A percentile compares a stretch with the other conserved stretches of the same genome.
phyloP scores from a whole-genome alignment of 2,888 invertebrate species.

The Ichneumon xanthorius region DNA sequence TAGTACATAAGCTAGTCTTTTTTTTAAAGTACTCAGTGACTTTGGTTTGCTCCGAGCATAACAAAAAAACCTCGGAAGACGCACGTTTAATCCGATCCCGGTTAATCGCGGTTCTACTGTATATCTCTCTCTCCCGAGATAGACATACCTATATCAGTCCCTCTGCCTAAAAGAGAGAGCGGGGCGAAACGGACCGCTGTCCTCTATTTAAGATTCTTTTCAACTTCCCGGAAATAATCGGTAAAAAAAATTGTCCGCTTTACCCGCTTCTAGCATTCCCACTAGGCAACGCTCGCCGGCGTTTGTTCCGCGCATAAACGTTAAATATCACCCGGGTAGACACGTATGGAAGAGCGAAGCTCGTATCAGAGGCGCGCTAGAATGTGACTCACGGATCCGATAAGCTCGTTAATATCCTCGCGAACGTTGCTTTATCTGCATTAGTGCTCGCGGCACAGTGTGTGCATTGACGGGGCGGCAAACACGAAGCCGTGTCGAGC shows the following conservation, averaged over 20 bases:
- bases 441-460: conserved; percentile 33
- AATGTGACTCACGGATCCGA: conserved; percentile 64
- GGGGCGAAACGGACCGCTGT: no score
- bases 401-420: conserved; percentile 62
- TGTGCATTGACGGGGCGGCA: conserved; percentile 5
- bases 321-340: conserved; percentile 18
- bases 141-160: neutral
- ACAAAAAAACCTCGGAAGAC: no score
- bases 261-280: conserved; percentile 12
- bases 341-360: conserved; percentile 21
- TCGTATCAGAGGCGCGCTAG: conserved; percentile 41
- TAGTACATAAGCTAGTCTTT: no score
- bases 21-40: no score
- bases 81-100: no score
- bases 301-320: conserved; percentile 55
- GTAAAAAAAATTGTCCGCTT: neutral
- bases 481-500: neutral
- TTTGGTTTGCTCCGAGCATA: no score
- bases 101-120: no score
- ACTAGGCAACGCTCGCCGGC: conserved; percentile 24
- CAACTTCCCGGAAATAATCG: neutral
- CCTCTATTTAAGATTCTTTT: neutral
- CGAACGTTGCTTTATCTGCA: conserved; percentile 58
- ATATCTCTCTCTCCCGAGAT: neutral
- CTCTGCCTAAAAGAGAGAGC: no score